A percentile compares a stretch with the other conserved stretches of the same genome.
phyloP scores from a whole-genome alignment of 2,113 vertebrate species.

The Spea multiplicata region DNA sequence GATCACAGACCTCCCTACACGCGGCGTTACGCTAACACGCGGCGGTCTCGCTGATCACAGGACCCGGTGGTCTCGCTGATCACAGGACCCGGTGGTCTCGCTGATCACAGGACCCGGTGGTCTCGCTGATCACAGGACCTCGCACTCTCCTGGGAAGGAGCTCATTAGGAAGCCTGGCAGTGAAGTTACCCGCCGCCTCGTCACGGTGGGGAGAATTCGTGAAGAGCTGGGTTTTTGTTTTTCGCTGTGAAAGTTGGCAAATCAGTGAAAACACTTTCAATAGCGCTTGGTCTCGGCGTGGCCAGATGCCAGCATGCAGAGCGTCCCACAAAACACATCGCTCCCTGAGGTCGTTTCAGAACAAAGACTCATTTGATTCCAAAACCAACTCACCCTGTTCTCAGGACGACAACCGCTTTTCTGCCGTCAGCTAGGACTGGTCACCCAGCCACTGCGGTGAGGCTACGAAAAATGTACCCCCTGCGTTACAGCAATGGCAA shows the following conservation, averaged over 20 bases:
- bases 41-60: too few species aligned
- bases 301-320: neutral
- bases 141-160: neutral
- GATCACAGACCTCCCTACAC: too few species aligned
- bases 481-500: too few species aligned
- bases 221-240: neutral
- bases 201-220: neutral
- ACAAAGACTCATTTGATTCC: constrained; percentile 17
- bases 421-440: neutral
- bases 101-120: neutral
- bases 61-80: too few species aligned
- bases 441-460: too few species aligned
- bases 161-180: neutral
- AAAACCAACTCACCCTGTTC: constrained; percentile 1
- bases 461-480: too few species aligned
- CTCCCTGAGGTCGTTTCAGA: neutral
- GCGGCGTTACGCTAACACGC: too few species aligned
- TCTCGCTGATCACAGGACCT: too few species aligned
- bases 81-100: neutral
- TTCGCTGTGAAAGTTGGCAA: neutral
- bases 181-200: neutral
- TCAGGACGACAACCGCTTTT: neutral
- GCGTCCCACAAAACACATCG: neutral
- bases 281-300: neutral
- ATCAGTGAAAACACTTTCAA: neutral